Conservation (phyloP, 1,140 invertebrate genomes). For the Megalonaias nervosa region DNA sequence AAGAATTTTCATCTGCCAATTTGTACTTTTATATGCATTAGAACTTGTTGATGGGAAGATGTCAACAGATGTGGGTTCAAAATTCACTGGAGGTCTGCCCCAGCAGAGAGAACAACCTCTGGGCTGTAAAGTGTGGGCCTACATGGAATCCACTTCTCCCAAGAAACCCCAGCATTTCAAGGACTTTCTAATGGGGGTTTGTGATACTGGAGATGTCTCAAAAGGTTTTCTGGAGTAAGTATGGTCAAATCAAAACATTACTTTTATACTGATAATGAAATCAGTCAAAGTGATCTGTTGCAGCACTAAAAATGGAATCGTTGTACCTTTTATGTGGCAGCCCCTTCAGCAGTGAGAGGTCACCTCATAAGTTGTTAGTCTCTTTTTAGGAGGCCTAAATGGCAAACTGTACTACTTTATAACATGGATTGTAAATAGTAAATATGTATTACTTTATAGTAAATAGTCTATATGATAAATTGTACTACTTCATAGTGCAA, state of each 20-base stretch:
- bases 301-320: no score
- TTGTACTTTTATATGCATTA: conserved; percentile 15
- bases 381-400: no score
- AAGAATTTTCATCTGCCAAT: background rate
- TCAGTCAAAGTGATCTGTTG: no score
- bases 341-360: no score
- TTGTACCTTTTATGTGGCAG: no score
- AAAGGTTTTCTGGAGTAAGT: conserved; percentile 52
- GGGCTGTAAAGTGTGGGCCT: conserved; percentile 46
- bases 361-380: no score
- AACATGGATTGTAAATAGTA: no score
- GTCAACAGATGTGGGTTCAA: conserved; percentile 43
- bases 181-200: conserved; percentile 36
- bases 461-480: no score
- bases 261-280: no score
- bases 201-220: conserved; percentile 35
- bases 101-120: conserved; percentile 44
- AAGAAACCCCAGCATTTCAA: conserved; percentile 4
- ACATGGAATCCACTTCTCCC: conserved; percentile 29
- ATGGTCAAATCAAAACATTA: background rate
- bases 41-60: conserved; percentile 44
- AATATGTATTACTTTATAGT: no score
- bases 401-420: no score
- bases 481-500: no score
- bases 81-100: conserved; percentile 47